Evolutionary conservation across 23 tunicate species (phyloP).

Genomic region (Botrylloides violaceus): DNA sequence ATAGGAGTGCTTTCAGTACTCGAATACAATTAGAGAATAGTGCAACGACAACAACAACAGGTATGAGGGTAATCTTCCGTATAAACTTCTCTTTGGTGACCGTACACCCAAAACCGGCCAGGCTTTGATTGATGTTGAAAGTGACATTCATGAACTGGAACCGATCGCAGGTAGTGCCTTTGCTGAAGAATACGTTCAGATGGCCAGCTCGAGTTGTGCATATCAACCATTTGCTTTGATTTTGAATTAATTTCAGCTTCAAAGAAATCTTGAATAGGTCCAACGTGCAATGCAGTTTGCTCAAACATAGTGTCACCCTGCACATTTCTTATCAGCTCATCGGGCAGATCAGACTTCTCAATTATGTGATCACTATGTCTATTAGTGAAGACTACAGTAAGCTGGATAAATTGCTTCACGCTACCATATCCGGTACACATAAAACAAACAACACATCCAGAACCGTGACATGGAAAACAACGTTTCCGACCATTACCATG

Average conservation of each 20-base stretch:
- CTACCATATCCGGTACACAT: constrained; percentile 62
- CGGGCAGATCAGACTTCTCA: constrained; percentile 74
- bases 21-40: constrained; percentile 21
- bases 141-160: constrained; percentile 81
- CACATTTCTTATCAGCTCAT: constrained; percentile 63
- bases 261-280: constrained; percentile 20
- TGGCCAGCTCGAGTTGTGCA: constrained; percentile 58
- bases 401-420: constrained; percentile 69
- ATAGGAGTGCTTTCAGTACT: too few relatives aligned
- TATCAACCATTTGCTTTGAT: constrained; percentile 36
- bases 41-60: constrained; percentile 64
- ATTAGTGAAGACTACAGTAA: constrained; percentile 64
- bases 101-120: constrained; percentile 92
- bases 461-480: constrained; percentile 60
- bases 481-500: constrained; percentile 64
- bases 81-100: constrained; percentile 54
- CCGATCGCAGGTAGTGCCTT: constrained; percentile 48
- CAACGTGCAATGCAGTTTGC: constrained; percentile 47
- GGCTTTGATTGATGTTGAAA: constrained; percentile 47
- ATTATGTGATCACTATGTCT: constrained; percentile 53
- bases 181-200: constrained; percentile 59
- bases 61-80: constrained; percentile 92
- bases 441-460: constrained; percentile 55
- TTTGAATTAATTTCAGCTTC: constrained; percentile 57
- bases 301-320: constrained; percentile 68